Conservation (phyloP, 2,113 vertebrate genomes). For the Agapornis roseicollis region DNA sequence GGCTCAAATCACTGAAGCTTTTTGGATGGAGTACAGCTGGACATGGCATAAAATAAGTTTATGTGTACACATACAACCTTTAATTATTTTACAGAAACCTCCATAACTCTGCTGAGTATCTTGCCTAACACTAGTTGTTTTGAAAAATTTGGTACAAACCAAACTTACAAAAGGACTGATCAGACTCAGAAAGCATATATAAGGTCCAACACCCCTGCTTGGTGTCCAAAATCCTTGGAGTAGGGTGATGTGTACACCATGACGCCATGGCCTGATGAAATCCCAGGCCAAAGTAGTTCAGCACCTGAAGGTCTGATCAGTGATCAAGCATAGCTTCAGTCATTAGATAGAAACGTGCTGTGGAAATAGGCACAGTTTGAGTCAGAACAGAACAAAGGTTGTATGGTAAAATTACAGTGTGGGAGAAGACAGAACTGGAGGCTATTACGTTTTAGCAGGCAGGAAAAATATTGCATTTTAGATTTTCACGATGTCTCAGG, state of each 20-base stretch:
- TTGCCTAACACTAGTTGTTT: neutral
- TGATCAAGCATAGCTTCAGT: neutral
- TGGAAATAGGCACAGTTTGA: accelerated
- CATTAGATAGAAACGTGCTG: neutral
- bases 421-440: neutral
- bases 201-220: neutral
- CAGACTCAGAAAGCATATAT: neutral
- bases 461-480: neutral
- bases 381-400: neutral
- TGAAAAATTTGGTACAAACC: neutral
- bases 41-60: neutral
- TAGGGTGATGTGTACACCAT: neutral
- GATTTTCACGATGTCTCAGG: neutral
- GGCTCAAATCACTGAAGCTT: neutral
- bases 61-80: neutral
- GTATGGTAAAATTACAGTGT: neutral
- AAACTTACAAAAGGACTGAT: neutral
- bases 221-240: neutral
- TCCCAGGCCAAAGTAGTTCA: neutral
- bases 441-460: neutral
- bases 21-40: neutral
- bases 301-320: accelerated
- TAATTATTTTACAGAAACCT: neutral
- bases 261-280: neutral
- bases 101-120: neutral